phyloP scores from a whole-genome alignment of 30 jellyfish, hydroid and myxozoan genomes.

The Morbakka virulenta region DNA sequence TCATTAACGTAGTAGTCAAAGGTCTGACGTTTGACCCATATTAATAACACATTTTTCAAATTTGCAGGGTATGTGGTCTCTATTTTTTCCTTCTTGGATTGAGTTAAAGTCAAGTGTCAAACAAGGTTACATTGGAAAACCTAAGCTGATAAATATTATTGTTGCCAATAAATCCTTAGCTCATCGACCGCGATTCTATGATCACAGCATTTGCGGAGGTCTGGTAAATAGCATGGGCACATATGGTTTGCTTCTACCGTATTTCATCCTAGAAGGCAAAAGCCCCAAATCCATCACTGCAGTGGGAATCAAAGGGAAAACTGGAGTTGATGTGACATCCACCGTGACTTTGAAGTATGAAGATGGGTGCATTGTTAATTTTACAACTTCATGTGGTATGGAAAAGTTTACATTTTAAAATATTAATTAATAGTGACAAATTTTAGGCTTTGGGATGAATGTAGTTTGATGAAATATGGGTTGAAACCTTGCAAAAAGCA shows the following conservation, averaged over 20 bases:
- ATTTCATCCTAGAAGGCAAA: slow-evolving; percentile 40
- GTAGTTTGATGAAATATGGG: too few species aligned
- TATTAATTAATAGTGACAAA: too few species aligned
- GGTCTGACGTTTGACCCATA: too few species aligned
- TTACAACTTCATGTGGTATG: slow-evolving; percentile 64
- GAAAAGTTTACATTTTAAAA: too few species aligned
- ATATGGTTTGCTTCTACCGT: slow-evolving; percentile 43
- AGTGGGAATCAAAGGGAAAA: slow-evolving; percentile 22
- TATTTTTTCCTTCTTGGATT: slow-evolving; percentile 60
- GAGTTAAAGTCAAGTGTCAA: slow-evolving; percentile 37
- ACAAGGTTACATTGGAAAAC: slow-evolving; percentile 57
- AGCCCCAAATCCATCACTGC: slow-evolving; percentile 48
- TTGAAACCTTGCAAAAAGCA: too few species aligned
- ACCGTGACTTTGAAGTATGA: slow-evolving; percentile 23
- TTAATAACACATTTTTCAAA: too few species aligned
- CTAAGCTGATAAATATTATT: slow-evolving; percentile 36
- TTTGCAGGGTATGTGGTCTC: slow-evolving; percentile 75
- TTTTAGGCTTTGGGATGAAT: too few species aligned
- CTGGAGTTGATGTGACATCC: slow-evolving; percentile 58
- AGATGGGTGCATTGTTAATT: slow-evolving; percentile 36
- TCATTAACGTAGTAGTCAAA: too few species aligned
- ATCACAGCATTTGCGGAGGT: slow-evolving; percentile 55
- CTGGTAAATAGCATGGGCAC: slow-evolving; percentile 58
- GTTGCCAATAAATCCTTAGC: slow-evolving; percentile 28
- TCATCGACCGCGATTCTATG: slow-evolving; percentile 22